Conservation (phyloP, 2,888 invertebrate species). For the Protophormia terraenovae region DNA sequence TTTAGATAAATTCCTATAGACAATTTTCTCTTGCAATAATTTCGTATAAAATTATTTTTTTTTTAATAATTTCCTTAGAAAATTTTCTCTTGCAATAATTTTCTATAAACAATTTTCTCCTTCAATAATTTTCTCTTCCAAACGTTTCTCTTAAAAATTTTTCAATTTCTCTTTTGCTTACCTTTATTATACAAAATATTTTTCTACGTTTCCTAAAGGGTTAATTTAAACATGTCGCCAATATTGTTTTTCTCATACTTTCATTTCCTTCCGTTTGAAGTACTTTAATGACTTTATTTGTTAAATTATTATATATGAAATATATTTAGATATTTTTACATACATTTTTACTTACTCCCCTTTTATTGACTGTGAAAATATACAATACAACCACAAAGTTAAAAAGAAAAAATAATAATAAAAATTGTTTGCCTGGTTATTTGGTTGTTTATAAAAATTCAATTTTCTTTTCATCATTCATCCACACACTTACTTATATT, state of each 20-base stretch:
- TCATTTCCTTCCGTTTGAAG: conserved; percentile 26
- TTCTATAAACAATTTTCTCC: background rate
- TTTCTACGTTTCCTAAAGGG: background rate
- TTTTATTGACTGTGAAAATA: conserved; percentile 59
- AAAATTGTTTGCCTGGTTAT: conserved; percentile 38
- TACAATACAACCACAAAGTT: conserved; percentile 25
- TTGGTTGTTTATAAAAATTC: conserved; percentile 62
- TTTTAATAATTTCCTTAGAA: background rate
- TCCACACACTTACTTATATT: background rate
- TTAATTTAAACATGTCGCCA: conserved; percentile 19
- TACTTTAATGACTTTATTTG: conserved; percentile 64
- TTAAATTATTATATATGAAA: conserved; percentile 52
- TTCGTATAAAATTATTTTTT: background rate
- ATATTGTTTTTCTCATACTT: conserved; percentile 22
- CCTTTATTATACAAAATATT: background rate
- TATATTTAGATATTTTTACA: conserved; percentile 23
- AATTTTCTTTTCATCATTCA: conserved; percentile 61
- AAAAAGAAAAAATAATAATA: conserved; percentile 2
- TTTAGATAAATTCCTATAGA: background rate
- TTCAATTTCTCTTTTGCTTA: too few relatives aligned
- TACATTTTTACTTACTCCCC: background rate
- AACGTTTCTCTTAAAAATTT: too few relatives aligned
- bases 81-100: background rate
- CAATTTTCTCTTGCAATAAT: background rate
- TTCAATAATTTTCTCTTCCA: too few relatives aligned